Conservation (phyloP, 2,113 vertebrate genomes). For the Aegithalos caudatus region DNA sequence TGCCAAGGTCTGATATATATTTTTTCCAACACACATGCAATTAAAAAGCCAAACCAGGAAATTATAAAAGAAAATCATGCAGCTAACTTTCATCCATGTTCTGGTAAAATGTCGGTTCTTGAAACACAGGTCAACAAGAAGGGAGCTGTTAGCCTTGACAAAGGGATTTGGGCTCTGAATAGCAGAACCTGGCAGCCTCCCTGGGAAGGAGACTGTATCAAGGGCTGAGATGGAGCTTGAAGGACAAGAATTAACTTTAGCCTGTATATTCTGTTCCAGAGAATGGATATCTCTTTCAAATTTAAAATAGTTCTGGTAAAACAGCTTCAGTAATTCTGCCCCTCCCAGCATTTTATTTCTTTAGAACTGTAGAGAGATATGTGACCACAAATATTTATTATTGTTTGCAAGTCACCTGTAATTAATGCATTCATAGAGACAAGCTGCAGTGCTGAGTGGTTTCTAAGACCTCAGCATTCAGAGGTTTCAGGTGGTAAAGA, state of each 20-base stretch:
- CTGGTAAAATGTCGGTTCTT: not conserved
- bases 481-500: not conserved
- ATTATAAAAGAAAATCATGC: not conserved
- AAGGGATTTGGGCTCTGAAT: too few relatives aligned
- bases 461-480: not conserved
- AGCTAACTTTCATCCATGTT: not conserved
- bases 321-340: not conserved
- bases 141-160: not conserved
- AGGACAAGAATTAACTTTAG: not conserved
- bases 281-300: not conserved
- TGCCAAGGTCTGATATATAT: not conserved
- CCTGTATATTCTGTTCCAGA: not conserved
- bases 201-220: not conserved
- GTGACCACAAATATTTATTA: not conserved
- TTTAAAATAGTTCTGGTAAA: not conserved
- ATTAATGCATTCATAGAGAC: not conserved
- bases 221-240: not conserved
- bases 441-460: not conserved
- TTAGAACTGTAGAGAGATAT: not conserved
- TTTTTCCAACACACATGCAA: not conserved
- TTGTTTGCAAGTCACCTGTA: not conserved
- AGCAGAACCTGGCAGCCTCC: too few relatives aligned
- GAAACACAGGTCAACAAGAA: not conserved
- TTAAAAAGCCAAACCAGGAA: constrained; percentile 10
- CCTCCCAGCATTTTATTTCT: not conserved